phyloP scores from a whole-genome alignment of 2,888 invertebrate species.

The Trachelus iudaicus region DNA sequence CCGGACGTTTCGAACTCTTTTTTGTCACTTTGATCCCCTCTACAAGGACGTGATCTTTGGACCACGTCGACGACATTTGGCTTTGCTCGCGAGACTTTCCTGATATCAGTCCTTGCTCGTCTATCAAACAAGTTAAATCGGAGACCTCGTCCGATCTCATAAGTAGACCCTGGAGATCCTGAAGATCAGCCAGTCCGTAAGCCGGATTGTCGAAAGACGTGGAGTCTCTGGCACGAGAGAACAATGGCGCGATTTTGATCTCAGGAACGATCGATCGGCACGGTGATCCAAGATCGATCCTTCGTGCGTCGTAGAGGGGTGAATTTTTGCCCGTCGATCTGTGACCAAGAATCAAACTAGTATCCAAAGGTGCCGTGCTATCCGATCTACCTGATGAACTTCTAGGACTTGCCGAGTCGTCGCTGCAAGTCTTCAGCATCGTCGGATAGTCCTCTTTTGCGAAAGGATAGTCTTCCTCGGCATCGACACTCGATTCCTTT shows the following conservation, averaged over 20 bases:
- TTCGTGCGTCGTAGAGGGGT: conserved; percentile 51
- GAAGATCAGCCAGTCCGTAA: conserved; percentile 55
- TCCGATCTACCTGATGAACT: conserved; percentile 62
- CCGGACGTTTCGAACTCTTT: not conserved
- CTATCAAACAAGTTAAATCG: conserved; percentile 56
- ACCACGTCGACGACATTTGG: conserved; percentile 15
- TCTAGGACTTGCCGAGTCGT: conserved; percentile 61
- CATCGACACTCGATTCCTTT: conserved; percentile 59
- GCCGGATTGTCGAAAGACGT: conserved; percentile 62
- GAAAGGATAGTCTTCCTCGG: conserved; percentile 62
- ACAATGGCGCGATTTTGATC: conserved; percentile 51
- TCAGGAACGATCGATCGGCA: conserved; percentile 50
- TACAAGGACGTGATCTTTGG: conserved; percentile 1
- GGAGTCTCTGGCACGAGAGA: conserved; percentile 40
- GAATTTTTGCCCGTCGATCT: conserved; percentile 41
- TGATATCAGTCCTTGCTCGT: conserved; percentile 43
- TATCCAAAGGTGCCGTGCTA: conserved; percentile 58
- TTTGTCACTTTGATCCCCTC: not conserved
- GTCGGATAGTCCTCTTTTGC: conserved; percentile 64
- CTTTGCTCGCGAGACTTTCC: conserved; percentile 23
- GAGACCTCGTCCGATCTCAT: conserved; percentile 56
- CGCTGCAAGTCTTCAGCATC: conserved; percentile 62
- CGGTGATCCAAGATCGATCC: conserved; percentile 59
- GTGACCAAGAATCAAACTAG: conserved; percentile 43
- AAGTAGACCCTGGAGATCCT: conserved; percentile 52